These are phyloP conservation scores for Branchellion lobata DNA, from an alignment of 2,888 invertebrate genomes.

Conservation along the genomic window DNA sequence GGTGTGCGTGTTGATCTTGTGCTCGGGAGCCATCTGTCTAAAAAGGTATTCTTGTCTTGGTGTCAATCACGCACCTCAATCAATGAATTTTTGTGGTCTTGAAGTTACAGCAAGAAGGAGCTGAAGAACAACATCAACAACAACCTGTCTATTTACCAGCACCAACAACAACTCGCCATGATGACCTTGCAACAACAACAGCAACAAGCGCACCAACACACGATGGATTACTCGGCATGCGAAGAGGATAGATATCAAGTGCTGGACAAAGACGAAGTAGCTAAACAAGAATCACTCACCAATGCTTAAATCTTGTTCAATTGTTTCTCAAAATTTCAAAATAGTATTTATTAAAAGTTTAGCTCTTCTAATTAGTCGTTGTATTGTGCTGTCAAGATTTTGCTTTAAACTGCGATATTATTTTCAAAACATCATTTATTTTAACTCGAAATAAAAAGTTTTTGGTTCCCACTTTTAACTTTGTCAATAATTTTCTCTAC, in stretches of 20 bases:
- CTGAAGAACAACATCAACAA: not conserved
- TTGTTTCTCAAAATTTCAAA: no score
- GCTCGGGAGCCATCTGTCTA: conserved; percentile 28
- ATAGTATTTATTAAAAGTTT: no score
- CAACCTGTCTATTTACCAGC: not conserved
- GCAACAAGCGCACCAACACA: not conserved
- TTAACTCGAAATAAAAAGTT: no score
- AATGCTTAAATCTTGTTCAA: no score
- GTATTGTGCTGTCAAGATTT: no score
- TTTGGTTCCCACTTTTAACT: no score
- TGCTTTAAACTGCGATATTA: no score
- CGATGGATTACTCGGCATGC: not conserved
- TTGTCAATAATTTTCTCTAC: no score
- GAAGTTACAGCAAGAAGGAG: not conserved
- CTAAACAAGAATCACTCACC: conserved; percentile 13
- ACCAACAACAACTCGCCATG: not conserved
- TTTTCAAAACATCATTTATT: no score
- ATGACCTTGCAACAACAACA: not conserved
- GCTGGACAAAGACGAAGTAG: conserved; percentile 24
- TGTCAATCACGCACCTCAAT: no score
- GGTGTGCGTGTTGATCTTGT: conserved; percentile 22
- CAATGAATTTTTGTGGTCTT: not conserved
- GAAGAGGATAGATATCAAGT: conserved; percentile 39
- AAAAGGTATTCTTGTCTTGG: conserved; percentile 11
- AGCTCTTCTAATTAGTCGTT: no score